Conservation (phyloP, 2,797 vertebrate species). For the Syncerus caffer region DNA sequence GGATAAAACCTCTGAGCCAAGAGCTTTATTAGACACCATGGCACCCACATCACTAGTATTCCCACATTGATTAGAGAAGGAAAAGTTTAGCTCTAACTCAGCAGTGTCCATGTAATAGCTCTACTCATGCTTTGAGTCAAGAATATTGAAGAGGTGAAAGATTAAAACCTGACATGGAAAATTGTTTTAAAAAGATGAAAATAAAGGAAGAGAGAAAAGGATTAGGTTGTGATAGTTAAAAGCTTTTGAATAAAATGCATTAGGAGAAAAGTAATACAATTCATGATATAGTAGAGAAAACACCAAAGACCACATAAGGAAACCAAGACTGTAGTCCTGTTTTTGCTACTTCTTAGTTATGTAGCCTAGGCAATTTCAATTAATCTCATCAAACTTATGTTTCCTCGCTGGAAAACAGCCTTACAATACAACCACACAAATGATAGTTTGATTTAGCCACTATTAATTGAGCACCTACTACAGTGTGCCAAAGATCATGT, state of each 20-base stretch:
- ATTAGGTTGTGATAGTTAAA: neutral
- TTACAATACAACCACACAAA: neutral
- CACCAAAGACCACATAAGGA: neutral
- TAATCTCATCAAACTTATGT: neutral
- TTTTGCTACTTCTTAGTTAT: neutral
- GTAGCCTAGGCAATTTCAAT: neutral
- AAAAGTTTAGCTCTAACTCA: neutral
- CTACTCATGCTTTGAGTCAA: neutral
- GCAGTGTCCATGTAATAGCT: neutral
- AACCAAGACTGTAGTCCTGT: neutral
- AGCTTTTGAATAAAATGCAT: neutral
- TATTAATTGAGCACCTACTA: neutral
- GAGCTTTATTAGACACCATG: neutral
- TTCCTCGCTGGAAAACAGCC: neutral
- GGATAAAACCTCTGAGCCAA: neutral
- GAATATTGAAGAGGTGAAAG: neutral
- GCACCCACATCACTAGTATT: neutral
- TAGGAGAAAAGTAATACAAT: neutral
- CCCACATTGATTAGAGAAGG: neutral
- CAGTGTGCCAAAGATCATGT: neutral
- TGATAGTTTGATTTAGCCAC: neutral
- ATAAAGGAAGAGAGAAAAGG: neutral
- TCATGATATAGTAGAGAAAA: neutral
- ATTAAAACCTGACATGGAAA: neutral
- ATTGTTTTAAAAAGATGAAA: neutral